phyloP scores from a whole-genome alignment of 2,113 vertebrate genomes.

The Pholis gunnellus region DNA sequence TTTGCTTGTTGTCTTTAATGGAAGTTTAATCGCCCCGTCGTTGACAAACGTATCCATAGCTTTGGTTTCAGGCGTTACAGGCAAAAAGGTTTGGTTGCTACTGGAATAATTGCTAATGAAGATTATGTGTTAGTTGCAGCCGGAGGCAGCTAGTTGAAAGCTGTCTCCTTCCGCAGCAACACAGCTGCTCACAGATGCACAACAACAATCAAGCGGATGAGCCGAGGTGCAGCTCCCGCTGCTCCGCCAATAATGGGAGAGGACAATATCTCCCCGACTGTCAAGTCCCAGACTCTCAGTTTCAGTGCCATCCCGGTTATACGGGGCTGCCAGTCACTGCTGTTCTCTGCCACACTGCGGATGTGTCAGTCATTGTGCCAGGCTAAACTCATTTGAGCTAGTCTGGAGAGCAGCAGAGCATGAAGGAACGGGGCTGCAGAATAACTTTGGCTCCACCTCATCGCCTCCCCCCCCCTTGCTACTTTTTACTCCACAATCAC shows the following conservation, averaged over 20 bases:
- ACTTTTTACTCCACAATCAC: background rate
- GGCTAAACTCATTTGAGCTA: slow-evolving; percentile 50
- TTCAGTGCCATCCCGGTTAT: background rate
- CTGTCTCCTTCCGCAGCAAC: slow-evolving; percentile 28
- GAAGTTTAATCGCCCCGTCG: background rate
- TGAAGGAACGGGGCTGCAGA: slow-evolving; percentile 42
- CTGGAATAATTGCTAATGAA: slow-evolving; percentile 9
- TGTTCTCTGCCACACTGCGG: slow-evolving; percentile 34
- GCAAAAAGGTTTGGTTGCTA: background rate
- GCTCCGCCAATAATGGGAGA: slow-evolving; percentile 35
- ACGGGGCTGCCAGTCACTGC: slow-evolving; percentile 43
- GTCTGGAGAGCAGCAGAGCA: slow-evolving; percentile 46
- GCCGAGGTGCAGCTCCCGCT: slow-evolving; percentile 31
- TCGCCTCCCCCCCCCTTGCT: background rate
- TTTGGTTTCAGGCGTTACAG: background rate
- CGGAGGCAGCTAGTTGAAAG: slow-evolving; percentile 24
- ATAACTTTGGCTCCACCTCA: slow-evolving; percentile 38
- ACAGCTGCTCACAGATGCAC: slow-evolving; percentile 57
- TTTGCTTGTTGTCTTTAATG: background rate
- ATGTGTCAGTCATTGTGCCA: slow-evolving; percentile 56
- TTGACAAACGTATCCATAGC: background rate
- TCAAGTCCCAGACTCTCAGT: slow-evolving; percentile 36
- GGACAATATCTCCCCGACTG: slow-evolving; percentile 34
- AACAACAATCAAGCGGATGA: slow-evolving; percentile 44
- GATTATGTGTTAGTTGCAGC: slow-evolving; percentile 11